These are phyloP conservation scores for Botrylloides violaceus DNA, from an alignment of 23 tunicate genomes.

Conservation along the genomic window DNA sequence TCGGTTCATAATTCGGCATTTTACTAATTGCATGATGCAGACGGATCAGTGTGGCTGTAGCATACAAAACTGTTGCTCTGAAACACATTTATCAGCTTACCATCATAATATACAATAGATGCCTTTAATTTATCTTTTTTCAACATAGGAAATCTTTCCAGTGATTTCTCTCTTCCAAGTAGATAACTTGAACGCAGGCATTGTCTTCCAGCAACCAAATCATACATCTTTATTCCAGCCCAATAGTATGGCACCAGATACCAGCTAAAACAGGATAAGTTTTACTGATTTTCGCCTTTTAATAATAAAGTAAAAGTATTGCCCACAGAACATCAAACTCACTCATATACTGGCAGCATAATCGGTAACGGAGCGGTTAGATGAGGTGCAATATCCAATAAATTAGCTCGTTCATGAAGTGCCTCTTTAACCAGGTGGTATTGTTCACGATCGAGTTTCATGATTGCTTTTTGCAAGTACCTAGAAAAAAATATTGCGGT, in stretches of 20 bases:
- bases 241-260: slow-evolving; percentile 92
- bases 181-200: slow-evolving; percentile 76
- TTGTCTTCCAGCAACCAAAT: slow-evolving; percentile 75
- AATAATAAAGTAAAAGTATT: neutral
- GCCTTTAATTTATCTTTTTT: slow-evolving; percentile 83
- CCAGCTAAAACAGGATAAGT: slow-evolving; percentile 25
- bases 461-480: slow-evolving; percentile 86
- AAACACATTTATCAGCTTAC: slow-evolving; percentile 47
- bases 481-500: slow-evolving; percentile 37
- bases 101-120: slow-evolving; percentile 93
- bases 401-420: slow-evolving; percentile 75
- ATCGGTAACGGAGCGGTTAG: slow-evolving; percentile 80
- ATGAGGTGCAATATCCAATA: slow-evolving; percentile 87
- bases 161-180: slow-evolving; percentile 56
- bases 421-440: slow-evolving; percentile 83
- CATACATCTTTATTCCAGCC: slow-evolving; percentile 90
- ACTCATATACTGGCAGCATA: slow-evolving; percentile 95
- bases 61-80: no score
- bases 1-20: no score
- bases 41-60: no score
- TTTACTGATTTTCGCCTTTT: neutral
- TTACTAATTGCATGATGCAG: no score
- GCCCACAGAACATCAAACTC: neutral
- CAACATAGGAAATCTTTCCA: slow-evolving; percentile 92
- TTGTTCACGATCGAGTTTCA: slow-evolving; percentile 72